phyloP scores from a whole-genome alignment of 2,113 vertebrate genomes.

The Anolis sagrei region DNA sequence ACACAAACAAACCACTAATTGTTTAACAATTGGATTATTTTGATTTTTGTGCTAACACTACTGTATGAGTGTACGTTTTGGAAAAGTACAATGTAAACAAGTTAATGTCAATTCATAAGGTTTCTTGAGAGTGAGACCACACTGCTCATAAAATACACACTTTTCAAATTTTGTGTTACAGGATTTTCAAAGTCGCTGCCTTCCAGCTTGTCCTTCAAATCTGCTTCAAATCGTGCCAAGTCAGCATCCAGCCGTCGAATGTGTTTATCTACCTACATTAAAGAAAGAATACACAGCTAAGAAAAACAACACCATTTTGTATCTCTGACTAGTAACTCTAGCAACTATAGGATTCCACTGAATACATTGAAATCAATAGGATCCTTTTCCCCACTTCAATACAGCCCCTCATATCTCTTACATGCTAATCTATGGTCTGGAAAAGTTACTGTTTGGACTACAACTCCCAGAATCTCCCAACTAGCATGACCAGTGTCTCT shows the following conservation, averaged over 20 bases:
- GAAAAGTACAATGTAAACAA: not conserved
- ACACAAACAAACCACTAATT: not conserved
- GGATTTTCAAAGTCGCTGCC: slow-evolving; percentile 88
- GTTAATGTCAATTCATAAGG: accelerated
- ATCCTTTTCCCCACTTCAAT: not conserved
- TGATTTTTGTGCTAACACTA: too few relatives aligned
- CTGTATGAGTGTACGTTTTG: not conserved
- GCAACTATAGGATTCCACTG: accelerated
- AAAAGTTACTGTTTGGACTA: too few relatives aligned
- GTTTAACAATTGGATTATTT: not conserved
- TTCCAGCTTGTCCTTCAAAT: slow-evolving; percentile 97
- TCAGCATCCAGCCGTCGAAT: slow-evolving; percentile 96
- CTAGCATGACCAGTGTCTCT: too few relatives aligned
- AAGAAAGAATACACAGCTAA: slow-evolving; percentile 29
- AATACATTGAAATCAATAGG: not conserved
- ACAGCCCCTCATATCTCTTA: not conserved
- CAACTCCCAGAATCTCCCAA: not conserved
- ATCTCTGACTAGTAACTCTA: accelerated
- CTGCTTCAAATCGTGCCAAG: slow-evolving; percentile 94
- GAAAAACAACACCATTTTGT: accelerated
- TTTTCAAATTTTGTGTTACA: slow-evolving; percentile 84
- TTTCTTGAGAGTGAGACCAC: not conserved
- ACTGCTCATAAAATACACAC: slow-evolving; percentile 64
- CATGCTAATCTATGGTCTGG: not conserved
- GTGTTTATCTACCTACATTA: slow-evolving; percentile 93